Conservation (phyloP, 2,113 vertebrate genomes). For the Ictalurus punctatus region DNA sequence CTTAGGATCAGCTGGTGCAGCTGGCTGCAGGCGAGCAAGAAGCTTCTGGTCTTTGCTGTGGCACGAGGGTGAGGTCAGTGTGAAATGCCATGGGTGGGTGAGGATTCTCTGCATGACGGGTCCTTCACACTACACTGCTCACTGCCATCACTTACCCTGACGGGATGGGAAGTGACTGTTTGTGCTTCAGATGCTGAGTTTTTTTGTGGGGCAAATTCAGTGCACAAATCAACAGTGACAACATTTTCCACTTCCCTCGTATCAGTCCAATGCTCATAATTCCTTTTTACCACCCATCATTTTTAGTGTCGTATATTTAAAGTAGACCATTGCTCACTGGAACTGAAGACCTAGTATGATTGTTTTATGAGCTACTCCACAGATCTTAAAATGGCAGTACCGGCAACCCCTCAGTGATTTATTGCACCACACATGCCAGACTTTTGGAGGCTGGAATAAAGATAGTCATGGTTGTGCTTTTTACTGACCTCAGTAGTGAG, state of each 20-base stretch:
- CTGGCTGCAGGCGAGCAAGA: slow-evolving; percentile 12
- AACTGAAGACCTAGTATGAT: background rate
- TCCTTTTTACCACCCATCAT: slow-evolving; percentile 12
- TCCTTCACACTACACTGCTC: slow-evolving; percentile 28
- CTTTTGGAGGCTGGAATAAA: background rate
- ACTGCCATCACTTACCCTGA: slow-evolving; percentile 42
- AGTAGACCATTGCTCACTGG: background rate
- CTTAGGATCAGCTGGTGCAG: background rate
- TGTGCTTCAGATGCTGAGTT: slow-evolving; percentile 56
- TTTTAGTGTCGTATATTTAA: slow-evolving; percentile 9
- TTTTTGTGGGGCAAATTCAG: slow-evolving; percentile 21
- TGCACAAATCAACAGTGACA: slow-evolving; percentile 41
- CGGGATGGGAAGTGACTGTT: slow-evolving; percentile 61
- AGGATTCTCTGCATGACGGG: slow-evolving; percentile 16
- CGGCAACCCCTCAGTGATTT: background rate
- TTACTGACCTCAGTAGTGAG: slow-evolving; percentile 1
- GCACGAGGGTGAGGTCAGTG: slow-evolving; percentile 18
- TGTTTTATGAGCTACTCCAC: slow-evolving; percentile 23
- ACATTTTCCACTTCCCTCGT: background rate
- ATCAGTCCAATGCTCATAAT: slow-evolving; percentile 24
- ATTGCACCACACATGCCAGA: background rate
- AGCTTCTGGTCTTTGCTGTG: background rate
- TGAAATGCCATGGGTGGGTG: slow-evolving; percentile 19
- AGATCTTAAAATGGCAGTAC: background rate
- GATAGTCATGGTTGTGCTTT: background rate